These are phyloP conservation scores for Oxyscelio sp. DNA, from an alignment of 2,888 invertebrate genomes.

Conservation along the genomic window DNA sequence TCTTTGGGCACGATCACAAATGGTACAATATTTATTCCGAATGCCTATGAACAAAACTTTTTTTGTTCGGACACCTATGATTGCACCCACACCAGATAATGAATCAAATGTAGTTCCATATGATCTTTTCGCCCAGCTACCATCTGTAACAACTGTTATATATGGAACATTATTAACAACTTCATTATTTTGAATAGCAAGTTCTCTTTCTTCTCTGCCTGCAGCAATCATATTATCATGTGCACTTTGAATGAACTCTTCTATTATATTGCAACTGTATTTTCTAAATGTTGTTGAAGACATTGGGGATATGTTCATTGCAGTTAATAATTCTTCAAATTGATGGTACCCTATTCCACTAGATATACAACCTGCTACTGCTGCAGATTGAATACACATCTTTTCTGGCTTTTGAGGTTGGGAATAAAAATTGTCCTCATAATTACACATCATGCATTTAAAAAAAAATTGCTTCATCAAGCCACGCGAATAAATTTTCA, in stretches of 20 bases:
- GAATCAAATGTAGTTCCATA: no score
- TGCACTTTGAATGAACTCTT: constrained; percentile 2
- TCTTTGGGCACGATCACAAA: constrained; percentile 8
- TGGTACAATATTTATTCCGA: no score
- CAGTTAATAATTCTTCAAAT: constrained; percentile 35
- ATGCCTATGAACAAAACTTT: neutral
- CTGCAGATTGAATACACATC: neutral
- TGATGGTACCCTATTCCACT: constrained; percentile 32
- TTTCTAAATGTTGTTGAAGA: constrained; percentile 1
- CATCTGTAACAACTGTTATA: no score
- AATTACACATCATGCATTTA: constrained; percentile 22
- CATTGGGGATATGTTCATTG: constrained; percentile 19
- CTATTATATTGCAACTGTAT: constrained; percentile 10
- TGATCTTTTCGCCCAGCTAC: no score
- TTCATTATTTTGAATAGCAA: constrained; percentile 52
- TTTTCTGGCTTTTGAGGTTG: neutral
- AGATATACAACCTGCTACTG: constrained; percentile 20
- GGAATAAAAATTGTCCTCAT: constrained; percentile 29
- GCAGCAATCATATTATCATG: constrained; percentile 47
- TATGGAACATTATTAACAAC: constrained; percentile 48
- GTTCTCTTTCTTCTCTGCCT: constrained; percentile 48
- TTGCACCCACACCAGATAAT: constrained; percentile 6
- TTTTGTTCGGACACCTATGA: no score
- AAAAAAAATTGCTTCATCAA: constrained; percentile 13
- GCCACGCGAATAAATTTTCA: no score